These are phyloP conservation scores for Drosophila engyochracea DNA, from an alignment of 2,888 invertebrate species.

Conservation along the genomic window DNA sequence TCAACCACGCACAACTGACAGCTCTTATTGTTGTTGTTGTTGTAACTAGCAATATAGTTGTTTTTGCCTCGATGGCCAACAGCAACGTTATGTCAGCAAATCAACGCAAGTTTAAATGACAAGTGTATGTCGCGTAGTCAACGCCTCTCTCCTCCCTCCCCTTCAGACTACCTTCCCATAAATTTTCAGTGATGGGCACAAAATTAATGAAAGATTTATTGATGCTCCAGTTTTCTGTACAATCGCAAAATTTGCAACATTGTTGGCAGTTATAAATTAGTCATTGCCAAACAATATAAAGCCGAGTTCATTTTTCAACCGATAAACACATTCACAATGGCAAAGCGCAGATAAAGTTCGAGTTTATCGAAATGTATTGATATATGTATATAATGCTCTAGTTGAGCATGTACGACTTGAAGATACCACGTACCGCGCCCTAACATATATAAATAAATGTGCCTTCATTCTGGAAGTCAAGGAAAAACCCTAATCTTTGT, in stretches of 20 bases:
- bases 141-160: not conserved
- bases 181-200: slow-evolving; percentile 35
- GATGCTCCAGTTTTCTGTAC: slow-evolving; percentile 43
- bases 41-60: not conserved
- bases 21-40: slow-evolving; percentile 29
- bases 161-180: slow-evolving; percentile 3
- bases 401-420: not conserved
- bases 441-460: not conserved
- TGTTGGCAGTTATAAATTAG: slow-evolving; percentile 70
- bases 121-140: slow-evolving; percentile 33
- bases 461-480: too few relatives aligned
- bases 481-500: not conserved
- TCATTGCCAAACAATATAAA: slow-evolving; percentile 36
- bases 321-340: slow-evolving; percentile 39
- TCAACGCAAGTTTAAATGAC: slow-evolving; percentile 48
- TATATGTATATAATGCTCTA: slow-evolving; percentile 14
- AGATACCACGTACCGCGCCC: not conserved
- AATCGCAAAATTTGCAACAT: slow-evolving; percentile 54
- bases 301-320: slow-evolving; percentile 56
- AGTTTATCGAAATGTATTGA: slow-evolving; percentile 14
- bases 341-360: slow-evolving; percentile 18
- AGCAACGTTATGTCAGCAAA: slow-evolving; percentile 48
- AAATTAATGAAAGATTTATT: slow-evolving; percentile 72
- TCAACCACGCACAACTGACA: slow-evolving; percentile 55
- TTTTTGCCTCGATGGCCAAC: slow-evolving; percentile 1